A percentile compares a stretch with the other conserved stretches of the same genome.
These are phyloP conservation scores for Sebastes nivosus DNA, from an alignment of 2,797 vertebrate genomes.

Conservation along the genomic window DNA sequence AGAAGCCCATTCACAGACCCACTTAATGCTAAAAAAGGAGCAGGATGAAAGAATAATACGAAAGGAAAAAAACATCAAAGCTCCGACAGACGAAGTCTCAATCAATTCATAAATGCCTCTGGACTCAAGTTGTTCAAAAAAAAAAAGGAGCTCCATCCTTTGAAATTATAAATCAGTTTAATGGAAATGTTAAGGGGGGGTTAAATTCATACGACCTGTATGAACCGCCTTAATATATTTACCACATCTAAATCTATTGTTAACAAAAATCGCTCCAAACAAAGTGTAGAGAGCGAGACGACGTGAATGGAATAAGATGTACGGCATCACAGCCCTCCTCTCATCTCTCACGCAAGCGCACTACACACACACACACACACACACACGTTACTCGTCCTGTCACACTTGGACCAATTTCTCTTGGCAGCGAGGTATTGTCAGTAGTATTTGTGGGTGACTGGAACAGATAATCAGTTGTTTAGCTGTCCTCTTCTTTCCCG, in stretches of 20 bases:
- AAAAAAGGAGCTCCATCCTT: constrained; percentile 34
- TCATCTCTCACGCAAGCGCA: background rate
- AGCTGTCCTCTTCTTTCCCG: constrained; percentile 49
- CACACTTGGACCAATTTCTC: constrained; percentile 35
- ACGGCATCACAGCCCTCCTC: background rate
- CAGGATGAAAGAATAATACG: constrained; percentile 59
- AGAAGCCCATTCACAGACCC: constrained; percentile 41
- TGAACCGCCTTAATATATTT: constrained; percentile 15
- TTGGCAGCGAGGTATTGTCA: constrained; percentile 44
- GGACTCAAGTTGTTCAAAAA: constrained; percentile 49
- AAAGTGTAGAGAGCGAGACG: background rate
- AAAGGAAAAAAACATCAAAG: constrained; percentile 76
- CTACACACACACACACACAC: background rate
- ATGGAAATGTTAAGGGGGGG: constrained; percentile 44
- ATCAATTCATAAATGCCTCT: constrained; percentile 67
- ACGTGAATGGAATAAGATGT: background rate
- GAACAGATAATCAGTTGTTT: constrained; percentile 73
- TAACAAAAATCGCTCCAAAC: constrained; percentile 12
- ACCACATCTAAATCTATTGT: constrained; percentile 35
- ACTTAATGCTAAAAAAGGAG: constrained; percentile 43
- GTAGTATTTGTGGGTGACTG: constrained; percentile 56
- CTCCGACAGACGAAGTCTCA: constrained; percentile 62
- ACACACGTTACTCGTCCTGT: constrained; percentile 4
- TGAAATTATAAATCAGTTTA: constrained; percentile 53
- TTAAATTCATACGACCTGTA: constrained; percentile 12